Conservation (phyloP, 2,888 invertebrate genomes). For the Pegoplata infirma region DNA sequence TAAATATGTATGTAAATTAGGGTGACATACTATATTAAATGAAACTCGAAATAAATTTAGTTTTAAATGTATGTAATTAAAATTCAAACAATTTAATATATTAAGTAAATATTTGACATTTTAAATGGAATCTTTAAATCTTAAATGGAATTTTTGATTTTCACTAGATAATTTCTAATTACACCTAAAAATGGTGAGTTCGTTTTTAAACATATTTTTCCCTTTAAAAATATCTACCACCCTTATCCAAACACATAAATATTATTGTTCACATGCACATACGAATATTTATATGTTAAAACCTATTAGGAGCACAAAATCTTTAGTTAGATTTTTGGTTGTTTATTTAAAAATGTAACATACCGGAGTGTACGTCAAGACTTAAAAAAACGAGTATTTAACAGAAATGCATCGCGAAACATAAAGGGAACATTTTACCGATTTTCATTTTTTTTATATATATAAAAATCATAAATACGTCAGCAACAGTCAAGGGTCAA, state of each 20-base stretch:
- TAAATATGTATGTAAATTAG: not conserved
- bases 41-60: no score
- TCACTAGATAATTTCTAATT: no score
- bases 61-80: no score
- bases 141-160: no score
- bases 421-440: not conserved
- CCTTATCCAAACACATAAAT: not conserved
- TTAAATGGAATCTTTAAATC: no score
- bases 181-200: no score
- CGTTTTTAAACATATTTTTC: no score
- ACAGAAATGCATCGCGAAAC: not conserved
- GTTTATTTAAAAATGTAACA: no score
- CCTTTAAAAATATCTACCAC: not conserved
- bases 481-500: constrained; percentile 60
- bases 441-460: not conserved
- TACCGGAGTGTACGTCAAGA: constrained; percentile 12
- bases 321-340: not conserved
- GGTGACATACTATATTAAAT: not conserved
- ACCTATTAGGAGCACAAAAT: constrained; percentile 46
- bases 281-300: not conserved
- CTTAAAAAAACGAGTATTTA: constrained; percentile 24
- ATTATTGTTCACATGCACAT: not conserved
- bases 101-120: no score
- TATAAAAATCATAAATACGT: constrained; percentile 41
- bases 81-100: no score